Evolutionary conservation across 2,113 vertebrate genomes (phyloP).

Genomic region (Dinomys branickii): DNA sequence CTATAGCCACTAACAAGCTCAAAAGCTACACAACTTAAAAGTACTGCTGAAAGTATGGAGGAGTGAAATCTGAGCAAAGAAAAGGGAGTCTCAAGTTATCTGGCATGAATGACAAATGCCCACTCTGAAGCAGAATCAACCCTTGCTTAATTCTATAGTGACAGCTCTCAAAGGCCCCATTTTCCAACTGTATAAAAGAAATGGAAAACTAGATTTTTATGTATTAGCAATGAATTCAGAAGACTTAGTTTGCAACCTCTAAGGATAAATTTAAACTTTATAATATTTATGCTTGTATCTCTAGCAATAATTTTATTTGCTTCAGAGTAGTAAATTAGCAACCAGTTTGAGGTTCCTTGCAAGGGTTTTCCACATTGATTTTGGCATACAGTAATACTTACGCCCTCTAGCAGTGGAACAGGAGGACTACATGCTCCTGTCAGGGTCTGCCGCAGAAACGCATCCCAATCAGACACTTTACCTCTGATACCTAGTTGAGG

Average conservation of each 20-base stretch:
- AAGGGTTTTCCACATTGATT: constrained; percentile 25
- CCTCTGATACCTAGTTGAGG: constrained; percentile 91
- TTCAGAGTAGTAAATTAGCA: neutral
- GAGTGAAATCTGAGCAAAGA: neutral
- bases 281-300: neutral
- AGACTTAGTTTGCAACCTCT: neutral
- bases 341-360: neutral
- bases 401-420: constrained; percentile 94
- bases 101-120: neutral
- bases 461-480: constrained; percentile 92
- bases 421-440: constrained; percentile 93
- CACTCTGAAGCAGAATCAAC: neutral
- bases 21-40: constrained; percentile 18
- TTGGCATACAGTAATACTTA: constrained; percentile 83
- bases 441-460: constrained; percentile 91
- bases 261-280: neutral
- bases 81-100: neutral
- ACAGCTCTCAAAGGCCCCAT: neutral
- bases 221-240: constrained; percentile 47
- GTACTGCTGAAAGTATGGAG: neutral
- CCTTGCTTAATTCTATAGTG: neutral
- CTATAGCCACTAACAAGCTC: constrained; percentile 16
- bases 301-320: constrained; percentile 22
- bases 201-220: constrained; percentile 17
- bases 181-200: neutral